These are phyloP conservation scores for Verasper variegatus DNA, from an alignment of 2,113 vertebrate genomes.

Conservation along the genomic window DNA sequence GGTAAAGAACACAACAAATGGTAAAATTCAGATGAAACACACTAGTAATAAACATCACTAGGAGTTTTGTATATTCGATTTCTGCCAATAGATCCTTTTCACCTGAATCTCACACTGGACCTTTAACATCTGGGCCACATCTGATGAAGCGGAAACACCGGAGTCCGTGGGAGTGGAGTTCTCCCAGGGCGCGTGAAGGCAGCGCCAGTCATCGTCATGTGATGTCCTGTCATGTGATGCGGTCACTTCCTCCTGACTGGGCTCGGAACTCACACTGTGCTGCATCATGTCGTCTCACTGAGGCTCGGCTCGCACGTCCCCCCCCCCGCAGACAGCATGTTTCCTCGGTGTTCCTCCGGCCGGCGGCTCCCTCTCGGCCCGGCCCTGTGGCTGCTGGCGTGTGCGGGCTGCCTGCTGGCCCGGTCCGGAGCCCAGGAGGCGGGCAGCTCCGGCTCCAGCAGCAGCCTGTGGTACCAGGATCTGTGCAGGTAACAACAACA, in stretches of 20 bases:
- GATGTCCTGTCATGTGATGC: conserved; percentile 71
- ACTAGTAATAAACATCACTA: too few species aligned
- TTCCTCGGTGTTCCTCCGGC: background rate
- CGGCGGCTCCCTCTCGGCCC: conserved; percentile 15
- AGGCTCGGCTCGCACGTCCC: background rate
- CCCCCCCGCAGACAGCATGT: conserved; percentile 39
- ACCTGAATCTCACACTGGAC: too few species aligned
- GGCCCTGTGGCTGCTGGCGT: conserved; percentile 14
- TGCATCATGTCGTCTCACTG: conserved; percentile 74
- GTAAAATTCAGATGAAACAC: too few species aligned
- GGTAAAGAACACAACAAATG: too few species aligned
- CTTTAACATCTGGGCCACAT: too few species aligned
- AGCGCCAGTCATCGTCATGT: conserved; percentile 62
- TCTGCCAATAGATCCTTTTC: too few species aligned
- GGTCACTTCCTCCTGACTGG: conserved; percentile 72
- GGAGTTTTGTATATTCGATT: too few species aligned
- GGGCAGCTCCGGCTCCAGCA: background rate
- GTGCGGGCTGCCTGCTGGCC: conserved; percentile 31
- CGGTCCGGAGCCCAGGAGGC: conserved; percentile 50
- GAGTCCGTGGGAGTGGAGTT: background rate
- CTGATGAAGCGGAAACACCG: too few species aligned
- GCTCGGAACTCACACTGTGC: conserved; percentile 33
- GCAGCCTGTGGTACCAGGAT: conserved; percentile 67
- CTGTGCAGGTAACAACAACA: conserved; percentile 75
- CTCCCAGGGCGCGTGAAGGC: conserved; percentile 21